Percentiles rank a stretch among this genome's conserved stretches.
These are phyloP conservation scores for Chunga burmeisteri DNA, from an alignment of 2,113 vertebrate genomes.

Conservation along the genomic window DNA sequence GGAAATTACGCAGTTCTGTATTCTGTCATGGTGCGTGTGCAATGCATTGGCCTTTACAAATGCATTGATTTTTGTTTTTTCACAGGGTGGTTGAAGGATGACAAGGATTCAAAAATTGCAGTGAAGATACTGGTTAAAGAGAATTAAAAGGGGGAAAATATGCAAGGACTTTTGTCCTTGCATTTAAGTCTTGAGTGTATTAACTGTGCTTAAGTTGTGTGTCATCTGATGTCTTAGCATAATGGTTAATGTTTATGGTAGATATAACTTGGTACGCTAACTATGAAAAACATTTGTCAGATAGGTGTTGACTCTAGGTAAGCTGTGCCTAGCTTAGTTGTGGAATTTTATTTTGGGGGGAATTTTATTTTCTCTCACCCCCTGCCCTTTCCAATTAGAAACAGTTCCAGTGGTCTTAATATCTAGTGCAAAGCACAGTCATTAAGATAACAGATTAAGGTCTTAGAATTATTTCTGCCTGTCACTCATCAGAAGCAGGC, in stretches of 20 bases:
- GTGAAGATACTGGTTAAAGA: neutral
- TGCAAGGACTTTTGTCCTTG: neutral
- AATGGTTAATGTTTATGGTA: neutral
- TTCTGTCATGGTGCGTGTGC: neutral
- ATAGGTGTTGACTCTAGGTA: neutral
- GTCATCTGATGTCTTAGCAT: neutral
- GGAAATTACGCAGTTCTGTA: neutral
- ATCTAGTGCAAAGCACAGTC: neutral
- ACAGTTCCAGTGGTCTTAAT: neutral
- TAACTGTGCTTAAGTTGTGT: neutral
- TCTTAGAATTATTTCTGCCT: neutral
- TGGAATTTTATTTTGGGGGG: neutral
- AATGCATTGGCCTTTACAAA: neutral
- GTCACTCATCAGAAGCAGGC: neutral
- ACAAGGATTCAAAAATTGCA: neutral
- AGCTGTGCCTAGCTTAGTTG: neutral
- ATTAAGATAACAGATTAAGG: neutral
- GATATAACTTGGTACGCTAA: neutral
- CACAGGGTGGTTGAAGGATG: neutral
- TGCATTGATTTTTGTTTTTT: neutral
- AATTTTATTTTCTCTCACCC: neutral
- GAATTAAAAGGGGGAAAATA: neutral
- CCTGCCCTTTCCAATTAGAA: neutral
- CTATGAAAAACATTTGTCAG: neutral
- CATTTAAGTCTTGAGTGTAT: neutral